These are phyloP conservation scores for Argopecten irradians DNA, from an alignment of 1,140 invertebrate genomes.

Conservation along the genomic window DNA sequence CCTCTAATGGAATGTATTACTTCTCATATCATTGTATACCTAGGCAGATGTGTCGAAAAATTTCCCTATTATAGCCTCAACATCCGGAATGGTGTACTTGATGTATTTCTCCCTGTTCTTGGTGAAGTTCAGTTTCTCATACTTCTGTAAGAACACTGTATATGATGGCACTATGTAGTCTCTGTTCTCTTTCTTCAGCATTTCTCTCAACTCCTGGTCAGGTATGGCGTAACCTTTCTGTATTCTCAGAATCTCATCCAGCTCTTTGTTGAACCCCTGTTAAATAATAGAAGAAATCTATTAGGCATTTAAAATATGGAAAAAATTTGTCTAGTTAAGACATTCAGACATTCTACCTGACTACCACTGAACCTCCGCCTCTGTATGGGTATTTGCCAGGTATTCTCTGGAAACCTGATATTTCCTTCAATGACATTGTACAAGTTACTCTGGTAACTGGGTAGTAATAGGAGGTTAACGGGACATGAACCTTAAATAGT, in stretches of 20 bases:
- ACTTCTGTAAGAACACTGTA: constrained; percentile 79
- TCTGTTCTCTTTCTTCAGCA: constrained; percentile 90
- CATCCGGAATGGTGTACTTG: constrained; percentile 90
- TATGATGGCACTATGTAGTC: constrained; percentile 86
- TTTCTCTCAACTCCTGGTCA: constrained; percentile 89
- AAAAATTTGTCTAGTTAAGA: no score
- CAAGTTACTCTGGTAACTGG: no score
- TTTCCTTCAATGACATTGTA: no score
- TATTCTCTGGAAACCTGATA: no score
- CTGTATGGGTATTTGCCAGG: no score
- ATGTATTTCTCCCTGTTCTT: constrained; percentile 94
- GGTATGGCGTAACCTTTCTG: constrained; percentile 96
- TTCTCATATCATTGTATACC: not conserved
- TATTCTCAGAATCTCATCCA: constrained; percentile 88
- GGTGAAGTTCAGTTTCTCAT: constrained; percentile 86
- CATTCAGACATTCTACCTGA: no score
- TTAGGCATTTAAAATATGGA: no score
- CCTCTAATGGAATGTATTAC: not conserved
- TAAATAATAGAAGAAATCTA: constrained; percentile 61
- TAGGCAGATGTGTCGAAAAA: constrained; percentile 88
- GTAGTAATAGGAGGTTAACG: no score
- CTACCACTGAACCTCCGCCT: no score
- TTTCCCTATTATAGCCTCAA: constrained; percentile 85
- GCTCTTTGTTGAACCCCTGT: constrained; percentile 95
- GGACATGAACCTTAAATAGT: no score